Base-by-base conservation (phyloP, 2,888 invertebrate species). In the Calliopum simillimum region DNA sequence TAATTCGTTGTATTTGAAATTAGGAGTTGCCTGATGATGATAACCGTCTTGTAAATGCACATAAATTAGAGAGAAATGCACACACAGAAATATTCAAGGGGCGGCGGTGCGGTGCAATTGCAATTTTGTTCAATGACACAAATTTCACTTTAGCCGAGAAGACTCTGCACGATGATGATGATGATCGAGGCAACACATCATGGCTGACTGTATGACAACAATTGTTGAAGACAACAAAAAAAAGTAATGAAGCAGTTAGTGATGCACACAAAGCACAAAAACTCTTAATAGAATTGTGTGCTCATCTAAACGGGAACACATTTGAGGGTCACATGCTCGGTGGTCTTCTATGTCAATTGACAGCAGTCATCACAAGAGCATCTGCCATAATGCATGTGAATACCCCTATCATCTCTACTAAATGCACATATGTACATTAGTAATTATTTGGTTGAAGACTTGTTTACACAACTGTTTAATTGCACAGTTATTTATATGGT, bases 251-350 rank as follows among this genome's bases (percentile, higher is more conserved):
- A n/a, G 41, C 58, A 58, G 58, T 19, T 12, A 55, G 16, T 19
- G 19, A 16, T 13, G 21, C 58, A 58, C 11, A 21, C 21, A 56
- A n/a, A 21, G 3, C 23, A 23, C 58, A n/a, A 33, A 14, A 58
- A 33, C 58, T 58, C 13, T 21, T 19, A 55, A 21, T 14, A 23
- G 23, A 33, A 23, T 21, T 25, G 55, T 21, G 21, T 16, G 19
- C 58, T 19, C 13, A 8, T 16, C 12, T n/a, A 13, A 68, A 59
- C 49, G 68, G 61, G 55, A 53, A 55, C 61, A 44, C 43, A 23
- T 68, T 68, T 53, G 62, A 62, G 62, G 68, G 68, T 68, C 68
- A 62, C 68, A 68, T 33, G 68, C 59, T 68, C 44, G 61, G 44
- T 68, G 62, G 44, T 49, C 62, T 62, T 68, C 59, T 68, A 43